Evolutionary conservation across 2,113 vertebrate species (phyloP), one percentile per base, ranked within the genome.

Genomic region (Tympanuchus pallidicinctus): DNA sequence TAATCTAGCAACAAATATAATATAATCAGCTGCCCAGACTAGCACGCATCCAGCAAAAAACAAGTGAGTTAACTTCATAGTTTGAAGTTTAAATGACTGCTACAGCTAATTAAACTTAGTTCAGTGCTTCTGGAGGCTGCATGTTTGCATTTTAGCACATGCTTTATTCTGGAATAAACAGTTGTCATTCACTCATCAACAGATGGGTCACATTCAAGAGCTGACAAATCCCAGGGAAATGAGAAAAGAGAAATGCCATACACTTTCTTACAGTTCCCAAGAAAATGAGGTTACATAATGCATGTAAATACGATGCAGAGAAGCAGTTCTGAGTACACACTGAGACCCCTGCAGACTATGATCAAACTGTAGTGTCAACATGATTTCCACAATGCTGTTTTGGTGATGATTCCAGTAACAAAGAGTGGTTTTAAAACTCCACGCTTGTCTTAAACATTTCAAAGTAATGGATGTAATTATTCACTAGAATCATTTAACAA

Each of bases 61-160:
- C 32, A 50, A 28, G 76, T 6, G 10, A 95, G 90, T 72, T 94
- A 91, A 79, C 89, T 96, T 34, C 24, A 67, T 87, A 79, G 86
- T n/a, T 48, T 90, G 79, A 91, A 90, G 89, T 82, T 95, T 74
- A 83, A 93, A 86, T 87, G 87, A 96, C 63, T 54, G 65, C 75
- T 16, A 28, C 30, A 83, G 73, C 89, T 94, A 93, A 96, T 96
- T 95, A 95, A 90, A 84, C 74, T 79, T 20, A 73, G 56, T 63
- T 83, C 71, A 59, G 60, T 48, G 70, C 59, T 88, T 92, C 71
- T 64, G 73, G 52, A 42, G 92, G 66, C 81, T 86, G n/a, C 30
- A 25, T 63, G 88, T 90, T 92, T 90, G 78, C 8, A 8, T 89
- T 73, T 85, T 25, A 92, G 63, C 79, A 69, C 92, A 84, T 40